Base-by-base conservation (phyloP, 92 coral and sea anemone species). In the Palythoa grandis region DNA sequence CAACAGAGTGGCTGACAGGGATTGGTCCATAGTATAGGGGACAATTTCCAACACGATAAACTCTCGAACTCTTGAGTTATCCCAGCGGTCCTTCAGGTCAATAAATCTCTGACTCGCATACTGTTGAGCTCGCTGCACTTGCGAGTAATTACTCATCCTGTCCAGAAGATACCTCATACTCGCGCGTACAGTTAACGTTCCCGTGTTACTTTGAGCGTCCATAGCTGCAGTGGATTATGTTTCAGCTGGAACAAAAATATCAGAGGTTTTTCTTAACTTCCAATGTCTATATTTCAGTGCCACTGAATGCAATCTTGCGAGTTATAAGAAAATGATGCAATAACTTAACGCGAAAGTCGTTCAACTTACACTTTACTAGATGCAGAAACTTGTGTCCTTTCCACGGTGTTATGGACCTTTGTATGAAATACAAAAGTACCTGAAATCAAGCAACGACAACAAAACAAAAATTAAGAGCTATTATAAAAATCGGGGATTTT, bases 31-130 rank as follows among this genome's bases (percentile, higher is more conserved):
- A 13, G 85, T 50, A 15, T 80, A 48, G 17, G 85, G 85, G 24
- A 67, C 63, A 80, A 80, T 43, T 43, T 80, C 85, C 12, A 70
- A 23, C 43, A 48, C 19, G 72, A 80, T 14, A 35, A 40, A 52
- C 58, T 80, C 85, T 52, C 85, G 72, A 8, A 70, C 23, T 67
- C 43, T 80, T 19, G 85, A 80, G 63, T 80, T 66, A 24, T 80
- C 63, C 85, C 85, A 66, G 13, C 12, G 74, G 6, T 48, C 12
- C 29, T 52, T 80, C 24, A 80, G 72, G 47, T 65, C 60, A 23
- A 20, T 22, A 14, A 43, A 20, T 50, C 74, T 43, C 17, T 80
- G 74, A 7, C 85, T 66, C 40, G 85, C 40, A 58, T 80, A 80
- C 22, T 80, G 85, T 5, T 43, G 70, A 22, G 70, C 65, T 43